These are phyloP conservation scores for Oryzias curvinotus DNA, from an alignment of 2,113 vertebrate species.

Conservation along the genomic window DNA sequence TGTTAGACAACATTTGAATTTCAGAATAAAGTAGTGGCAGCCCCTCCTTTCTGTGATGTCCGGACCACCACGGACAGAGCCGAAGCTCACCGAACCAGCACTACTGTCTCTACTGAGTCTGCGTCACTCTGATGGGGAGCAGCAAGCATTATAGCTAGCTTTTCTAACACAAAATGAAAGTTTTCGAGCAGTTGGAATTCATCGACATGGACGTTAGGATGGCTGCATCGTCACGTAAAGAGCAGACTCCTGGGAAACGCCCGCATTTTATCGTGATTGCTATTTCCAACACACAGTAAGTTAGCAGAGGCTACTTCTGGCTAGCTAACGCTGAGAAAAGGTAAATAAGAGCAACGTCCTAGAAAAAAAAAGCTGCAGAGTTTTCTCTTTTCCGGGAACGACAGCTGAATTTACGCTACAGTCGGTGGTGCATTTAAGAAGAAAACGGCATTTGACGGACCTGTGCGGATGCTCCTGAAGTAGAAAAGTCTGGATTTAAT, in stretches of 20 bases:
- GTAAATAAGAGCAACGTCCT: constrained; percentile 41
- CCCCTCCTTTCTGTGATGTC: background rate
- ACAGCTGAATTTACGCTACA: background rate
- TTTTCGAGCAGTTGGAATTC: background rate
- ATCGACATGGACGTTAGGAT: background rate
- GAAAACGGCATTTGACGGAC: constrained; percentile 50
- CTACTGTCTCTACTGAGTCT: constrained; percentile 57
- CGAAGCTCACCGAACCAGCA: constrained; percentile 56
- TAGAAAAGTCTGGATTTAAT: constrained; percentile 53
- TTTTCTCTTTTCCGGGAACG: constrained; percentile 3
- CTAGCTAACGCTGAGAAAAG: constrained; percentile 35
- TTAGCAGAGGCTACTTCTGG: constrained; percentile 43
- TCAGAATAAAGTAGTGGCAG: background rate
- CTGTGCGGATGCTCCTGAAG: constrained; percentile 50
- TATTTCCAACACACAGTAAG: constrained; percentile 27
- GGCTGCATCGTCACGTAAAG: background rate
- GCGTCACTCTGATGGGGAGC: constrained; percentile 63
- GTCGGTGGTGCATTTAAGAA: background rate
- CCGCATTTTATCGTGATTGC: constrained; percentile 10
- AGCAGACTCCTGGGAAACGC: constrained; percentile 3
- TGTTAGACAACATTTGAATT: background rate
- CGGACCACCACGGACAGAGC: constrained; percentile 29
- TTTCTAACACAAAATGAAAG: constrained; percentile 33
- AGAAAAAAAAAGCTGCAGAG: constrained; percentile 2
- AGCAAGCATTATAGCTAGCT: constrained; percentile 61